Base-by-base conservation (phyloP, 2,797 vertebrate genomes). In the Spea hammondii region DNA sequence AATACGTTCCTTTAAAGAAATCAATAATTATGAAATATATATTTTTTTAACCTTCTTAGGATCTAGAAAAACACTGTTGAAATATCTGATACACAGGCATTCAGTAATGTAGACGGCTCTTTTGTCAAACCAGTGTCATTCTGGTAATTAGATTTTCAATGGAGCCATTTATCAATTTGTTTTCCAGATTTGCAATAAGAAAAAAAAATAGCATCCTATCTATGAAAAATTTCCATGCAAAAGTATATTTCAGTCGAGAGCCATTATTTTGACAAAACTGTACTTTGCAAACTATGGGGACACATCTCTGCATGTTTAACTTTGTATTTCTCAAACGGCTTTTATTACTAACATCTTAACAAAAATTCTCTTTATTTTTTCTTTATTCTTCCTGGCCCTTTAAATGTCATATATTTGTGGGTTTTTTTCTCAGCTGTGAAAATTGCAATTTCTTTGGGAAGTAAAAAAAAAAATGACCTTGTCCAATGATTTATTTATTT, bases 141-240 rank as follows among this genome's bases (percentile, higher is more conserved):
- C 45, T 13, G 9, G 55, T 62, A 72, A 60, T 72, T 72, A 72
- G 70, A 60, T 72, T 60, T 48, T 49, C 13, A 13, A 2, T 8
- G 70, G 53, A 55, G 32, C 44, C 53, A 72, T 72, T 72, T 72
- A 47, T 57, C 67, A 69, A 51, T 69, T 51, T 69, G 67, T 10
- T 69, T 69, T 69, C 48, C 49, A 51, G 67, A 46, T 69, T 53
- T 69, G 49, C 17, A 67, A 67, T 47, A 67, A 49, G 60, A 64
- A 10, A 64, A 64, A 59, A 17, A 62, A 62, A 62, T 62, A 62
- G 5, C 59, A 62, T 14, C 59, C n/a, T 32, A 14, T 32, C 59
- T 62, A 14, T 62, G 14, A 62, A 32, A 62, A 17, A 54, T 7
- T 54, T 7, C 7, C 51, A 54, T 54, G 11, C 7, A 54, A 32